Evolutionary conservation across 2,797 vertebrate species (phyloP), one percentile per base, ranked within the genome.

Genomic region (Melanotaenia pygmaea): DNA sequence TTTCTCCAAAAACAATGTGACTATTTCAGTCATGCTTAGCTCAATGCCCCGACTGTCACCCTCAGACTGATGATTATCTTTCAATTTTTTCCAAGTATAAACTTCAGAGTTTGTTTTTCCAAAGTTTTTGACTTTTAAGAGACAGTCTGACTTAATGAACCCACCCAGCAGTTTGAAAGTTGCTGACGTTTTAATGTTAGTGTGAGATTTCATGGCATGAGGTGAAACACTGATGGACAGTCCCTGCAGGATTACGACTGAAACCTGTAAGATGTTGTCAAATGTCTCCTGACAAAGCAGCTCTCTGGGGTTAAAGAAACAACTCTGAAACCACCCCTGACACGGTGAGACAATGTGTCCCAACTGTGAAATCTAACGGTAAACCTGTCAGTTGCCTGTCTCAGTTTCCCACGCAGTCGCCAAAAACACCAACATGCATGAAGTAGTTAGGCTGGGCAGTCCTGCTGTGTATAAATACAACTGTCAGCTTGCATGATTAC

Each of bases 401-500:
- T 37, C 63, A 20, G 64, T 8, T 56, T 45, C n/a, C 34, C 26
- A 38, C 22, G 2, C 43, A 26, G 35, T n/a, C 60, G 22, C n/a
- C 67, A 24, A 43, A 67, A n/a, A 32, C 38, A 63, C 57, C 59
- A 0, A 14, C 61, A 64, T 3, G 0, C 62, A 24, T 2, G 24
- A 32, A 54, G 61, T 65, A 16, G 59, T 40, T 13, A 45, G 32
- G 61, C 70, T 0, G 54, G 0, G 60, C 61, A 3, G 28, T 40
- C 70, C 70, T 10, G 74, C 80, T 57, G 67, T 4, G 62, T 14
- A 14, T 66, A 70, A 82, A 82, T 70, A 74, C 2, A 74, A 32
- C 70, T 11, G 69, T 40, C 69, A 67, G 56, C n/a, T 30, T 54
- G 50, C 20, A 20, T 68, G 74, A 77, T 86, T 70, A 81, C 62